Evolutionary conservation across 2,113 vertebrate genomes (phyloP).

Genomic region (Pedionomus torquatus): DNA sequence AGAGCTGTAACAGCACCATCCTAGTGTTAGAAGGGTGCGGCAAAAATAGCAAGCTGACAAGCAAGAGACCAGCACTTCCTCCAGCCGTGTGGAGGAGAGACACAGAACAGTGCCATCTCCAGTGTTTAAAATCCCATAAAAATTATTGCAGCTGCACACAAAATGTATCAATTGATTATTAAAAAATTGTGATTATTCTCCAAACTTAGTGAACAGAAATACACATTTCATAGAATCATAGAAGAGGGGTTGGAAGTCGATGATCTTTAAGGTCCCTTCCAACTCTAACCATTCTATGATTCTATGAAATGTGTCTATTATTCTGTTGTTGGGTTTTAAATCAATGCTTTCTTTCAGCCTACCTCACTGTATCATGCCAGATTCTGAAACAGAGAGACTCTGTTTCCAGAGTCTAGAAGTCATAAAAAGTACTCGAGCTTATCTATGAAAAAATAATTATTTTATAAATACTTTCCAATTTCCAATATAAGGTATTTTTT

Average conservation of each 20-base stretch:
- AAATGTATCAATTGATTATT: not conserved
- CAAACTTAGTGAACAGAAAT: not conserved
- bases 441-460: not conserved
- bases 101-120: not conserved
- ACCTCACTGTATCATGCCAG: not conserved
- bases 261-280: too few species aligned
- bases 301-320: too few species aligned
- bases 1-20: not conserved
- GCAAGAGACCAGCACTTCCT: not conserved
- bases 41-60: not conserved
- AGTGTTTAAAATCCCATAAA: not conserved
- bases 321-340: not conserved
- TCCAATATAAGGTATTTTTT: not conserved
- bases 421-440: not conserved
- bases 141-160: not conserved
- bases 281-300: too few species aligned
- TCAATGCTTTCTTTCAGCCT: not conserved
- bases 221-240: too few species aligned
- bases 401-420: not conserved
- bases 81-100: not conserved
- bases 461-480: not conserved
- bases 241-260: too few species aligned
- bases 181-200: not conserved
- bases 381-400: not conserved
- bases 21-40: not conserved